A percentile compares a stretch with the other conserved stretches of the same genome.
phyloP scores from a whole-genome alignment of 1,140 invertebrate species.

The Acyrthosiphon pisum region DNA sequence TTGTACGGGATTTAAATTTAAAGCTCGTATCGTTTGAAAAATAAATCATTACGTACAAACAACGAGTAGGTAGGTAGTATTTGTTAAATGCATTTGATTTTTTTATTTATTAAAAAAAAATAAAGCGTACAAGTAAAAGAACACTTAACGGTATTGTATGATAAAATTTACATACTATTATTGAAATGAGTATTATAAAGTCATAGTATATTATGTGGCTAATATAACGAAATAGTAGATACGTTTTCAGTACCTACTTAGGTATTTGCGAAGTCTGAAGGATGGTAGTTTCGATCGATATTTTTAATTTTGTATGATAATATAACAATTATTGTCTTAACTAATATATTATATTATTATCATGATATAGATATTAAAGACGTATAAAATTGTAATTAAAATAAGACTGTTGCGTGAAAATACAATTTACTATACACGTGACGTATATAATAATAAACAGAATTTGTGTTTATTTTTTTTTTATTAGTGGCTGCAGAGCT shows the following conservation, averaged over 20 bases:
- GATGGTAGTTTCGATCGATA: background rate
- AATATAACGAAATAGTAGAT: background rate
- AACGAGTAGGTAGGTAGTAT: background rate
- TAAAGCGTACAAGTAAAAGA: background rate
- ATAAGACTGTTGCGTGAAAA: background rate
- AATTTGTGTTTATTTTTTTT: background rate
- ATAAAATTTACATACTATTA: background rate
- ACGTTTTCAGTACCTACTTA: background rate
- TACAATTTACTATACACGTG: background rate
- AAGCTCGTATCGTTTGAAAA: background rate
- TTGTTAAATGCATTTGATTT: background rate
- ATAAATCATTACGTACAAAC: background rate
- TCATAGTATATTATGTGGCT: background rate
- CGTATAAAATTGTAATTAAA: background rate
- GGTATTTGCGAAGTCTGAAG: background rate
- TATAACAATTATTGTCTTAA: background rate
- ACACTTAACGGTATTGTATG: background rate
- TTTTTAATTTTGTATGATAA: background rate
- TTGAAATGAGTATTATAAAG: background rate
- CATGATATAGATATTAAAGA: background rate
- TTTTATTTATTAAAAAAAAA: background rate
- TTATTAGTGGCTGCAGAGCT: background rate
- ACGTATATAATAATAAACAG: no score
- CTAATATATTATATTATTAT: background rate
- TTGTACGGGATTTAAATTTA: background rate